Conservation (phyloP, 2,888 invertebrate species). For the Mimas tiliae region DNA sequence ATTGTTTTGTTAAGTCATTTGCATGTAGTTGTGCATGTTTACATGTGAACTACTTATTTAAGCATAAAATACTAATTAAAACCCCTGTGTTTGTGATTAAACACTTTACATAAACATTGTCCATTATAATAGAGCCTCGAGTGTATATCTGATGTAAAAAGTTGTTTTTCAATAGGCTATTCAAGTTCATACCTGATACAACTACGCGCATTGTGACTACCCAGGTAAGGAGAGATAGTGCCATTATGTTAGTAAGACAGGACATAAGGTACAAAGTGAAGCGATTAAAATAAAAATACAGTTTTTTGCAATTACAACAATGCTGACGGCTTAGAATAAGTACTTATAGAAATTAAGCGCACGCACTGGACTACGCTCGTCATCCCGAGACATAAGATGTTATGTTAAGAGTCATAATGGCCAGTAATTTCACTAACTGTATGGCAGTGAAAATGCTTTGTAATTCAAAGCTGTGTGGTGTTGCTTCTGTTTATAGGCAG, state of each 20-base stretch:
- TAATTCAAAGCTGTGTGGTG: no score
- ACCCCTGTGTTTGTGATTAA: not conserved
- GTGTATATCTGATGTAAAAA: constrained; percentile 53
- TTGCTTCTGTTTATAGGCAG: no score
- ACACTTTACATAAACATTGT: not conserved
- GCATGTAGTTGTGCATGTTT: no score
- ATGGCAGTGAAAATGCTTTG: no score
- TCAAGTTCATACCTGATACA: constrained; percentile 62
- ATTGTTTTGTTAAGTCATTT: no score
- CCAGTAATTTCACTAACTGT: no score
- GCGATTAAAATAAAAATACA: constrained; percentile 26
- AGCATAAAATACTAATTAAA: not conserved
- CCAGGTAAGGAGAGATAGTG: constrained; percentile 57
- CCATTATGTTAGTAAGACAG: constrained; percentile 41
- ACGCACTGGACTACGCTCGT: no score
- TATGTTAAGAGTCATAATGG: no score
- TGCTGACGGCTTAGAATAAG: no score
- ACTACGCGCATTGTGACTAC: constrained; percentile 53
- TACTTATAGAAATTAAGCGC: no score
- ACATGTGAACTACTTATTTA: no score
- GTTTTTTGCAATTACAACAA: not conserved
- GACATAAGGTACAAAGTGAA: constrained; percentile 37
- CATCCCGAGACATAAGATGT: no score
- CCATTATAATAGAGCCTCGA: constrained; percentile 30
- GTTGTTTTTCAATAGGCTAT: constrained; percentile 62